These are phyloP conservation scores for Aplodontia rufa DNA, from an alignment of 2,113 vertebrate species.

Conservation along the genomic window DNA sequence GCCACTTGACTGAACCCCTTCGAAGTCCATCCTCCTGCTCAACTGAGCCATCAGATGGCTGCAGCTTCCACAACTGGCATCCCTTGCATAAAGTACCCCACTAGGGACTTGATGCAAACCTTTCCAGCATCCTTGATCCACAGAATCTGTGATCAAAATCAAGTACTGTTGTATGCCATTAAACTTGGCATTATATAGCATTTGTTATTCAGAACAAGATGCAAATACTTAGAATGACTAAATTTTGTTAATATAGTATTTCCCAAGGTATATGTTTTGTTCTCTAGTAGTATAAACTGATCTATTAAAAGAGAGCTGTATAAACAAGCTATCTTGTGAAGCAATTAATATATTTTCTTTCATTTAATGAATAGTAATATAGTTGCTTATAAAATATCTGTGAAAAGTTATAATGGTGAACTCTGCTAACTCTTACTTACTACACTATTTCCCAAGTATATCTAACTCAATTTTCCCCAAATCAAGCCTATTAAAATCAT, in stretches of 20 bases:
- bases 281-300: neutral
- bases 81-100: neutral
- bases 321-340: neutral
- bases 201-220: neutral
- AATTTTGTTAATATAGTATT: neutral
- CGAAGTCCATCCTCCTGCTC: neutral
- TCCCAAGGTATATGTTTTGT: neutral
- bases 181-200: neutral
- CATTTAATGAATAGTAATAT: neutral
- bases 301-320: neutral
- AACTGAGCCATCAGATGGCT: neutral
- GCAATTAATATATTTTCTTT: neutral
- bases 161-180: neutral
- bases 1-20: neutral
- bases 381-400: neutral
- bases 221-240: neutral
- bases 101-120: accelerated
- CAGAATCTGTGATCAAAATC: neutral
- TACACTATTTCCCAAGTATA: neutral
- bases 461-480: neutral
- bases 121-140: neutral
- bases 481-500: neutral
- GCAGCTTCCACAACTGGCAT: neutral
- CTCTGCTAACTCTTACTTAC: neutral
- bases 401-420: neutral